Evolutionary conservation across 2,797 vertebrate genomes (phyloP), one percentile per base, ranked within the genome.

Genomic region (Percopsis omiscomaycus): DNA sequence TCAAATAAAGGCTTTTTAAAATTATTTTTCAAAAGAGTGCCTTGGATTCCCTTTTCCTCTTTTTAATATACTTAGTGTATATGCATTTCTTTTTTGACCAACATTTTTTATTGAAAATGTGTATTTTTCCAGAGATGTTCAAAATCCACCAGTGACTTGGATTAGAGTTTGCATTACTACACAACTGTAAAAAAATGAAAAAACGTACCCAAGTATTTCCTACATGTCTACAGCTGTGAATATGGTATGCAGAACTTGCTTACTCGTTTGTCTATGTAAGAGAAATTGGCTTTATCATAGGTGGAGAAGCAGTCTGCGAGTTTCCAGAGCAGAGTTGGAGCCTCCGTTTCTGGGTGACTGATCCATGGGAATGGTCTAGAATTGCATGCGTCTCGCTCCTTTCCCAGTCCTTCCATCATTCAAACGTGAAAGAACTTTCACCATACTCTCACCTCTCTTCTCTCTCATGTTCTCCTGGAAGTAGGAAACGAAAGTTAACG

Each of bases 371-470:
- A 84, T 0, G 94, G 89, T 81, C 88, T 94, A 84, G 85, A 86
- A 87, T 91, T 82, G 84, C 85, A 85, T 61, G 77, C 91, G 66
- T 92, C 79, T 73, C 86, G 92, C 83, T 95, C 93, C 59, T 93
- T 91, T 89, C 86, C 92, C 83, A 91, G 90, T 88, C 91, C 92
- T 92, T 98, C 96, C 97, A 98, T 98, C 90, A 90, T 94, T 89
- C 74, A 89, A 81, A 92, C 94, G 90, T 55, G 78, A 82, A 83
- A 78, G 90, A 81, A 82, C 79, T 87, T 89, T 95, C 93, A 94
- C 83, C 94, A 93, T 93, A 78, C 91, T 93, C 81, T 81, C 87
- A 84, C 85, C 66, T 79, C 83, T 82, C 83, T 85, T 92, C 92
- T 91, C 93, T 93, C 90, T 96, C 96, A 96, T 97, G 89, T 93